phyloP scores from a whole-genome alignment of 2,797 vertebrate genomes.

The Galagoides demidoff region DNA sequence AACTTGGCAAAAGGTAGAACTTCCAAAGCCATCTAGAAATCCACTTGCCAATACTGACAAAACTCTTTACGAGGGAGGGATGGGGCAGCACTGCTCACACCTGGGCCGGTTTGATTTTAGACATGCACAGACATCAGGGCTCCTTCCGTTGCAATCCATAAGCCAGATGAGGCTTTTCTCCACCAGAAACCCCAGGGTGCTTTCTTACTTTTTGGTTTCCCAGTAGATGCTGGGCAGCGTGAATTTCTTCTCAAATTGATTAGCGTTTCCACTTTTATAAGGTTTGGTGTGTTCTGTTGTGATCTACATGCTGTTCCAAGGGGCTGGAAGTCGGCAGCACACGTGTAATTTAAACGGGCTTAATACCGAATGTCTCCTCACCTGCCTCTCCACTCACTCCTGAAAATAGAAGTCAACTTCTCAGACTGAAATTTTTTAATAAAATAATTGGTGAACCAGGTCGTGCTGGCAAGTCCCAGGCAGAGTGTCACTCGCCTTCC shows the following conservation, averaged over 20 bases:
- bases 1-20: conserved; percentile 49
- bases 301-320: not conserved
- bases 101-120: not conserved
- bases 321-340: not conserved
- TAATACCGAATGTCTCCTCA: not conserved
- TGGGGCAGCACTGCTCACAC: not conserved
- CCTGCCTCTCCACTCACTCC: not conserved
- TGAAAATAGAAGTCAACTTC: not conserved
- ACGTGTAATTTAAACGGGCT: not conserved
- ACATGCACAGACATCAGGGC: not conserved
- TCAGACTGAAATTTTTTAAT: conserved; percentile 31
- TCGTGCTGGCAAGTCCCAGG: not conserved
- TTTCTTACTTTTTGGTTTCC: not conserved
- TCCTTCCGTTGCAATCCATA: not conserved
- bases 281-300: not conserved
- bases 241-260: not conserved
- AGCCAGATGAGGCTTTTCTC: not conserved
- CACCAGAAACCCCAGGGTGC: not conserved
- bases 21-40: conserved; percentile 31
- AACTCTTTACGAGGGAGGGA: not conserved
- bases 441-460: not conserved
- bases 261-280: not conserved
- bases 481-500: not conserved
- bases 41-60: conserved; percentile 39
- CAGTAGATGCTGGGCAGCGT: not conserved